Base-by-base conservation (phyloP, 2,797 vertebrate species). In the Esox lucius region DNA sequence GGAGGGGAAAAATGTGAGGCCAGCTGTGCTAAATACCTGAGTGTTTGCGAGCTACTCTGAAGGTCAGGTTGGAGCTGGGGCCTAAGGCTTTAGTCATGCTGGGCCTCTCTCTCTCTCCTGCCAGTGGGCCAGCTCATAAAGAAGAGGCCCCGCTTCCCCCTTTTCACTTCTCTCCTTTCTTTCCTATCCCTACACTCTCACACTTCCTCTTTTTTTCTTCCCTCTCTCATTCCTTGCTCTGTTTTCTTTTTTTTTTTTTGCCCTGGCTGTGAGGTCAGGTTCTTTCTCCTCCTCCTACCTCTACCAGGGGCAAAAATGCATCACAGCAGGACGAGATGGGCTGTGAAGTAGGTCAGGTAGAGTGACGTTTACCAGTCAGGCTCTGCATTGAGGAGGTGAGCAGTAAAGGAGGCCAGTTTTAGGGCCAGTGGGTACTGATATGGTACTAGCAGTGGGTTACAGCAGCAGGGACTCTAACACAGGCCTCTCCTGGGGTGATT, bases 21-120 rank as follows among this genome's bases (percentile, higher is more conserved):
- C 67, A 87, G 91, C 89, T 93, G 92, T 91, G 93, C 88, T 91
- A 95, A 94, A 94, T 96, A 95, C 94, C 88, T 94, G 94, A 93
- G 91, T 91, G 91, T 93, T 87, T 90, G 90, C 90, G 83, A 76
- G 87, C 70, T 79, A 83, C 88, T 88, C 86, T 84, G 92, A 88
- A 88, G 93, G 89, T 92, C 88, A 91, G 87, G 90, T 88, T 90
- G 90, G 89, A 91, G 91, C 85, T 85, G 88, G 90, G 90, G 94
- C 93, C 94, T 92, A 86, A 83, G 86, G 90, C 92, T 93, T 92
- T 89, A 93, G 92, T 92, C 91, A 93, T 87, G 88, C 91, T 91
- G 91, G 87, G 93, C 91, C 90, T 92, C 92, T 92, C 91, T 89
- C 53, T 61, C 74, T 66, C 73, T 67, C 90, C 87, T 90, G 87